Evolutionary conservation across 2,797 vertebrate species (phyloP), one percentile per base, ranked within the genome.

Genomic region (Heteromormyrus szaboi): DNA sequence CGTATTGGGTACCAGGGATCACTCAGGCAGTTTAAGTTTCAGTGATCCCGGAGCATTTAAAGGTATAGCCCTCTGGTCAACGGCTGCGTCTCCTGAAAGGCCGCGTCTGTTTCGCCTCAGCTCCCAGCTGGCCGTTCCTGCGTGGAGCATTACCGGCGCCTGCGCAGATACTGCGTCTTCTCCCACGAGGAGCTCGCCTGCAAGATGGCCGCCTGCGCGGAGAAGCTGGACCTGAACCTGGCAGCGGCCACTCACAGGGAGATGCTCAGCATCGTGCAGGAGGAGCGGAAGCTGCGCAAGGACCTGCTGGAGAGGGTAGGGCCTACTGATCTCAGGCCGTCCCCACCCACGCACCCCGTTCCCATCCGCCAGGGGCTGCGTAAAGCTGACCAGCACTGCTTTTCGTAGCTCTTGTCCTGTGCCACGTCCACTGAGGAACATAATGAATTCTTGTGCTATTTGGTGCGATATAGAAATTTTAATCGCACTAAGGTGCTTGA

Each of bases 141-240:
- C n/a, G 97, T 99, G 33, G 97, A 98, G 85, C 98, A 99, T 91
- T 99, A 99, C 88, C 97, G 98, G 0, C 90, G 95, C 81, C 96
- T 99, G 4, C 94, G 97, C 92, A 97, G 98, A 17, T 99, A 99
- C 89, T 99, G 98, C 0, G 98, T 99, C 11, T 99, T 99, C 91
- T 99, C 98, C 88, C 98, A 99, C 0, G 98, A 99, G 12, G 98
- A 99, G 94, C 98, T 99, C 98, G 97, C 99, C 85, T 99, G 98
- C 90, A 98, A 97, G 93, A 99, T 99, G 97, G 98, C 98, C 41
- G 93, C 93, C 88, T 98, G 99, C 92, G 97, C 97, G 0, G 93
- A 94, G 2, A 93, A 93, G 0, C 94, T 99, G 0, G 97, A 97
- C 0, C 95, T 99, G 2, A 97, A 99, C 17, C 95, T 99, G 89